Base-by-base conservation (phyloP, 30 jellyfish, hydroid and myxozoan species). In the Pseudorhiza aurosa region DNA sequence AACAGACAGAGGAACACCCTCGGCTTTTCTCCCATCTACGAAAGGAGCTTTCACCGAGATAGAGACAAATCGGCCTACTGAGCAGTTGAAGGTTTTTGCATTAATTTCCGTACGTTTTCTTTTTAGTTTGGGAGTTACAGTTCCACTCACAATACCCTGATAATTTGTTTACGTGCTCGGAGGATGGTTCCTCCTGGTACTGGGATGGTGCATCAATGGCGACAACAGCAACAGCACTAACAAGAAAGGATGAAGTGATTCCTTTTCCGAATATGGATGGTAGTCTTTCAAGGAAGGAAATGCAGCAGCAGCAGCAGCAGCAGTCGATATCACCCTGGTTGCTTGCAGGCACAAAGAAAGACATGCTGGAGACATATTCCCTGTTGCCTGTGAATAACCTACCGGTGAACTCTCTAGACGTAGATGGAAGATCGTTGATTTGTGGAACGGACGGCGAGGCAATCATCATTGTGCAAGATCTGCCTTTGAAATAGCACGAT, bases 401-500 rank as follows among this genome's bases (percentile, higher is more conserved):
- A 25, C 86, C 98, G 0, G 95, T 92, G 4, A 92, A 92, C 63
- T 68, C 97, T 0, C 29, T 92, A 18, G 98, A 92, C 57, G 68
- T 92, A n/a, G 82, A 72, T 28, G 33, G 81, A 2, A 76, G 84
- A 17, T 60, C 95, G 2, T 65, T 92, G 58, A 46, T 92, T 17
- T 78, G 98, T 64, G 96, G 96, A 14, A 92, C 98, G 4, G 98
- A 92, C 53, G 85, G 93, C 17, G 98, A 92, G 59, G 98, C 98
- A 17, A 56, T 92, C 18, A 81, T 92, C 18, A 44, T 79, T 28
- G 93, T 92, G 36, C 81, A 72, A 35, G 96, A 92, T 58, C 42
- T 92, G 29, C 98, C 98, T 24, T 71, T 86, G 27, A 83, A 58
- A 28, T 83, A 64, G 31, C 15, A 19, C 2, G 8, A 4, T 29